Evolutionary conservation across 1,140 invertebrate genomes (phyloP).

Genomic region (Drosophila arizonae): DNA sequence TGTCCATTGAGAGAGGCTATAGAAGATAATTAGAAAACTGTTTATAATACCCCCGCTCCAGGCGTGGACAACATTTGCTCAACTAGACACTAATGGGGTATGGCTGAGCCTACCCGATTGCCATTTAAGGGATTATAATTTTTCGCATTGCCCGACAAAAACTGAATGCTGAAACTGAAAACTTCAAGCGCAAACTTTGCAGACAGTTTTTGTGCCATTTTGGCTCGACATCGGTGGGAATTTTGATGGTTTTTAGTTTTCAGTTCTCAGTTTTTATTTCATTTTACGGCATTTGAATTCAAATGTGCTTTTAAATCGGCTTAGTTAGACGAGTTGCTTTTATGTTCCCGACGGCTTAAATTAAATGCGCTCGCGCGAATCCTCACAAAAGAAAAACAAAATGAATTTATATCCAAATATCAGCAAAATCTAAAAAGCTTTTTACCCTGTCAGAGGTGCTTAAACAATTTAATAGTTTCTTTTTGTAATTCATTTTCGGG

Average conservation of each 20-base stretch:
- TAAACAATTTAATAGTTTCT: constrained; percentile 54
- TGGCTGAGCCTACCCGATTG: constrained; percentile 35
- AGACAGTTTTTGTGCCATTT: constrained; percentile 77
- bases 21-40: constrained; percentile 23
- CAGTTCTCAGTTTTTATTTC: constrained; percentile 59
- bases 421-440: neutral
- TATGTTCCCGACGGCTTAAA: constrained; percentile 69
- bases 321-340: constrained; percentile 75
- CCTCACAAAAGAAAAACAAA: constrained; percentile 21
- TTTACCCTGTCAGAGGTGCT: constrained; percentile 52
- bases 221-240: constrained; percentile 34
- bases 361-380: constrained; percentile 63
- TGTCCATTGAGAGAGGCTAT: neutral
- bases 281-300: constrained; percentile 76
- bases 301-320: constrained; percentile 80
- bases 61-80: constrained; percentile 9
- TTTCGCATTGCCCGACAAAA: constrained; percentile 50
- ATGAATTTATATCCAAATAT: neutral
- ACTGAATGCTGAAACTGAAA: constrained; percentile 40
- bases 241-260: constrained; percentile 48
- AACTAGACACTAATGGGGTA: neutral
- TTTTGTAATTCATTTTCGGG: constrained; percentile 30
- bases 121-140: constrained; percentile 79
- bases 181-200: constrained; percentile 69
- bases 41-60: constrained; percentile 10